Base-by-base conservation (phyloP, 2,113 vertebrate genomes). In the Aegithalos caudatus region DNA sequence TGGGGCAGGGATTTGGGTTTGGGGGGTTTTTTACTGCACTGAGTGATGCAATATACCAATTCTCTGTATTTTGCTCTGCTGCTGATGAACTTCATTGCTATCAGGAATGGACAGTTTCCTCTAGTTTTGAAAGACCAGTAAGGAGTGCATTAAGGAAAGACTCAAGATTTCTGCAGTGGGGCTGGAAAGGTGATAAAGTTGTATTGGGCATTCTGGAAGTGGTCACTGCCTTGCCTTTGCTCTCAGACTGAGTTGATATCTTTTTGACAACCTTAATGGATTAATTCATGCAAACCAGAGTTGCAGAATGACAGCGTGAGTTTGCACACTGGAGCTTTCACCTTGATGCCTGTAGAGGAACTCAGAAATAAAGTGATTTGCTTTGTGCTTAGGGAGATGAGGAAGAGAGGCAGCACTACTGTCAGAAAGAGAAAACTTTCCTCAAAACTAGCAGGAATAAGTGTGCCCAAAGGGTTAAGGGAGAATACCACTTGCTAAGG, bases 401-500 rank as follows among this genome's bases (percentile, higher is more conserved):
- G 35, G 29, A 78, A 81, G 20, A 86, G 44, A 87, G 38, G 35
- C 65, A 84, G n/a, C 27, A n/a, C 31, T 62, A 45, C 67, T 92
- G 42, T 72, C 42, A 77, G 50, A 80, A 84, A 12, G 44, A 40
- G 56, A 69, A 72, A 82, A 61, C 28, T 40, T 40, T 56, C 17
- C 33, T 42, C 44, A 10, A 8, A 53, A 80, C 47, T 9, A 57
- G 51, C 33, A 93, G 71, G 54, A 88, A 24, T 2, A 60, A 88
- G 42, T 64, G 92, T 86, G 71, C 65, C 81, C 81, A 64, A 94
- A 95, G 93, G 93, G 91, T 96, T 97, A 95, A 97, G 60, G 82
- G 94, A 95, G 94, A 96, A 37, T 87, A 88, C 88, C 6, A 5
- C 88, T 92, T 77, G 86, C 81, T 53, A 86, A 71, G 61, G 82